Percentiles rank a stretch among this genome's conserved stretches.
phyloP scores from a whole-genome alignment of 2,888 invertebrate genomes.

The Pristionchus maxplancki region DNA sequence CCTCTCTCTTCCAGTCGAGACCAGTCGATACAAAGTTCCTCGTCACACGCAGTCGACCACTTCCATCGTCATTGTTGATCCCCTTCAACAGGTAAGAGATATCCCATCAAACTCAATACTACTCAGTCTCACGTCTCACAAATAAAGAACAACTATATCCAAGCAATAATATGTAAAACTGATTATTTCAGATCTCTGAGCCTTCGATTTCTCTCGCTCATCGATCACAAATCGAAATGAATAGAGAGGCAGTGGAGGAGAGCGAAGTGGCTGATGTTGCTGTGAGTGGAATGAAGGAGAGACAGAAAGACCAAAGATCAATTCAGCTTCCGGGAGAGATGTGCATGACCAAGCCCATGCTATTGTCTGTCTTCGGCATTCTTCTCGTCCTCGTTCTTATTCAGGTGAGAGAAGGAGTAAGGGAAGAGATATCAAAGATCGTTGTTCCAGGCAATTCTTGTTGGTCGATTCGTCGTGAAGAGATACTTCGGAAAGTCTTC shows the following conservation, averaged over 20 bases:
- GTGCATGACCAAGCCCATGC: constrained; percentile 70
- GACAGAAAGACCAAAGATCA: constrained; percentile 30
- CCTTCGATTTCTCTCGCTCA: constrained; percentile 65
- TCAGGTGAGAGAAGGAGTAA: constrained; percentile 60
- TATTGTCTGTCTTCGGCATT: constrained; percentile 70
- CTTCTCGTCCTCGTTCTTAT: constrained; percentile 69
- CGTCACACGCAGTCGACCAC: constrained; percentile 73
- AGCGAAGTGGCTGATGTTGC: constrained; percentile 50
- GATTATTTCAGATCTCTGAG: constrained; percentile 64
- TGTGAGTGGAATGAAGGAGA: not conserved
- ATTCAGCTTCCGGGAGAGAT: constrained; percentile 57
- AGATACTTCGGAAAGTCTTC: constrained; percentile 47
- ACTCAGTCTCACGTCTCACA: no score
- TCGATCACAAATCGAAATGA: constrained; percentile 59
- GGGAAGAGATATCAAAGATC: constrained; percentile 1
- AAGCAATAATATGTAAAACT: not conserved
- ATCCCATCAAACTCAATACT: no score
- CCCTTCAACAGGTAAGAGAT: constrained; percentile 70
- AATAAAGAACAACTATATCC: not conserved
- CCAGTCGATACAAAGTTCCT: constrained; percentile 74
- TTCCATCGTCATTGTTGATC: constrained; percentile 75
- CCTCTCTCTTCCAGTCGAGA: constrained; percentile 72
- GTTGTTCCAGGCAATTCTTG: constrained; percentile 45
- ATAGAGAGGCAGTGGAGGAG: constrained; percentile 62
- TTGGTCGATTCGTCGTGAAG: constrained; percentile 21